Base-by-base conservation (phyloP, 1,140 invertebrate genomes). In the Rhizoglyphus robini region DNA sequence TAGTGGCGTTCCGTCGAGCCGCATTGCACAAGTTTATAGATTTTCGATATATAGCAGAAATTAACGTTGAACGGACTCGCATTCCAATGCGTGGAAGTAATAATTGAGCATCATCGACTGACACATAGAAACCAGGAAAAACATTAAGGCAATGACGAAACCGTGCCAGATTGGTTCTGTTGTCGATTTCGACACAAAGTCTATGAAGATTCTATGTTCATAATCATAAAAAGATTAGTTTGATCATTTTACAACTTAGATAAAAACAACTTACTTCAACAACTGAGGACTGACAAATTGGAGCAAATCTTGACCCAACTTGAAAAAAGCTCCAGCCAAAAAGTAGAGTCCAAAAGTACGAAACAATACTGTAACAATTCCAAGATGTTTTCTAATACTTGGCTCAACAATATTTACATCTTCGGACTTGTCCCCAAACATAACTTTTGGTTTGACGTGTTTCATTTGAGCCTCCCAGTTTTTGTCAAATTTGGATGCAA, bases 231-330 rank as follows among this genome's bases (percentile, higher is more conserved):
- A 38, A 3, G 18, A 4, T 31, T 1, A 60, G 18, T 27, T 54
- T 15, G 3, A n/a, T n/a, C n/a, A 20, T 32, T 27, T 48, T 3
- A 25, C 20, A 13, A 65, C 23, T 25, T 62, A 63, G 11, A 62
- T 29, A 68, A 38, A 48, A 31, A 62, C 49, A 4, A 66, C 74
- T 73, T 72, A 78, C 75, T 72, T 76, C 25, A 78, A 68, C 41
- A 79, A 69, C 41, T 89, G 83, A 0, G 94, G 94, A 72, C 87
- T 91, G 27, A 86, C 79, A 77, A 97, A 97, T 67, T 87, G 87
- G 60, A 96, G 75, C 8, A 87, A 68, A 79, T 96, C 94, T 74
- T 92, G 86, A 15, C 86, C 73, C 0, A 94, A 71, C 76, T 94
- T 91, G 47, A 80, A 72, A 83, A 86, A 71, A 2, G 86, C 79